Evolutionary conservation across 2,888 invertebrate species (phyloP).

Genomic region (Lycophotia porphyrea): DNA sequence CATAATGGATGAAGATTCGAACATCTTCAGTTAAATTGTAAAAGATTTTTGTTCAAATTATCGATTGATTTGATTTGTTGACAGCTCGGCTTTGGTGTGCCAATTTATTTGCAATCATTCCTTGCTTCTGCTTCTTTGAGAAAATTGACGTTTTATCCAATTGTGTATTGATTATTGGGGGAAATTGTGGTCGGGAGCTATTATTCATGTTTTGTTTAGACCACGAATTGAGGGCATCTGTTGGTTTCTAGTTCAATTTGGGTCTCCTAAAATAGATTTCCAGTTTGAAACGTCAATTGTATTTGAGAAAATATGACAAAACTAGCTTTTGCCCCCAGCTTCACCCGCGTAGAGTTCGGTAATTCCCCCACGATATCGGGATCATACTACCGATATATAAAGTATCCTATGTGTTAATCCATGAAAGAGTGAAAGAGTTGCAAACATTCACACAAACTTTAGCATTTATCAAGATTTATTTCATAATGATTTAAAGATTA

Average conservation of each 20-base stretch:
- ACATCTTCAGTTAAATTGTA: slow-evolving; percentile 75
- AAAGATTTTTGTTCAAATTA: slow-evolving; percentile 81
- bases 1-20: slow-evolving; percentile 84
- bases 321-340: neutral
- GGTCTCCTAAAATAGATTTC: neutral
- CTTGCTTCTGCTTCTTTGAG: slow-evolving; percentile 18
- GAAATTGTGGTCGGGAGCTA: slow-evolving; percentile 2
- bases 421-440: no score
- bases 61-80: slow-evolving; percentile 74
- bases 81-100: slow-evolving; percentile 50
- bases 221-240: neutral
- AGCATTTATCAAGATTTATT: no score
- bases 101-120: slow-evolving; percentile 64
- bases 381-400: neutral
- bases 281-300: neutral
- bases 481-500: no score
- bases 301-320: neutral
- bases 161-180: slow-evolving; percentile 49
- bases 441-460: no score
- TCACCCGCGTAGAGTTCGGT: neutral
- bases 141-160: slow-evolving; percentile 52
- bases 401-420: no score
- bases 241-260: neutral
- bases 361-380: neutral
- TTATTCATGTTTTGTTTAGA: slow-evolving; percentile 12